Evolutionary conservation across 2,888 invertebrate genomes (phyloP), one percentile per base, ranked within the genome.

Genomic region (Caenorhabditis angaria): DNA sequence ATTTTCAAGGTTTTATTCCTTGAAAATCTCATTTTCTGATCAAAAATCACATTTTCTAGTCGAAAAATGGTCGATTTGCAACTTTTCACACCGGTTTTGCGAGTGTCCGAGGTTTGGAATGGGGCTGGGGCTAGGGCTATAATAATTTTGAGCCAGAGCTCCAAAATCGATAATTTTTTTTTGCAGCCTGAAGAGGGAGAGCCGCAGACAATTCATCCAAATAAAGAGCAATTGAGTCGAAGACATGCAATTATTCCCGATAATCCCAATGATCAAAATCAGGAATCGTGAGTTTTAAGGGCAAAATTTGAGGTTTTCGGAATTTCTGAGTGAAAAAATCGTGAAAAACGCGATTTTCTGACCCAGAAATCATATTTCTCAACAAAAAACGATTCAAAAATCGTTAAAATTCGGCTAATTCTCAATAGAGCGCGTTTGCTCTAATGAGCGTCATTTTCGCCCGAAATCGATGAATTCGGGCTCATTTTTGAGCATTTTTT

Each of bases 181-280:
- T 54, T 55, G 55, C 69, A 80, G 80, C 77, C 74, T 20, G 80
- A 80, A 70, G 80, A 80, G 51, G 80, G 80, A 35, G 85, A 85
- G 60, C 77, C 79, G 5, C 82, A 82, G 55, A 83, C 84, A 25
- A 78, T 84, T 28, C 83, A 83, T 57, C 86, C 85, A 0, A 86
- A 86, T 68, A 77, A 82, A 47, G 86, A 86, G 59, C 86, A 86
- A 62, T 76, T 85, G n/a, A 76, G 79, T 28, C 66, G 86, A 8
- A 64, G 86, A 35, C 83, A 85, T 70, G 86, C 86, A 24, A 82
- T 85, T 56, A 75, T 84, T 48, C 84, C 84, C 20, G 83, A 82
- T 29, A 69, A 76, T 41, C 74, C 70, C 10, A 64, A 47, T 50
- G 64, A 65, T 41, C 51, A 71, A n/a, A n/a, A n/a, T 50, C 73